Evolutionary conservation across 2,797 vertebrate species (phyloP), one percentile per base, ranked within the genome.

Genomic region (Nothura maculosa): DNA sequence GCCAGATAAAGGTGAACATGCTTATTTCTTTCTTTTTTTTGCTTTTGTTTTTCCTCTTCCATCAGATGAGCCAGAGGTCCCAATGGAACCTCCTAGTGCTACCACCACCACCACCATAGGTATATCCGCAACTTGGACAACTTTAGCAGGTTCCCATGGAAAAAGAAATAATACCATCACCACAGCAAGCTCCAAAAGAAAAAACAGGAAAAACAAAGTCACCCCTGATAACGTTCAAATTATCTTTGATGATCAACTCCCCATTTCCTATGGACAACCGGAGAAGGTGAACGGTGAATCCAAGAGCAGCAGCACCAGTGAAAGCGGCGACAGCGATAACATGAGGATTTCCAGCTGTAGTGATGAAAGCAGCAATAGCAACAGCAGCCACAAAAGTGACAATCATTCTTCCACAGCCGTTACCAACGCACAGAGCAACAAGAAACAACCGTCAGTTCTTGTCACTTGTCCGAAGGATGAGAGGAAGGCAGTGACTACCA

Each of bases 361-460:
- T 0, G 98, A 98, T 5, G 98, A 98, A 90, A 98, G 98, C 83
- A 98, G 98, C 88, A 98, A 98, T 87, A 98, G 98, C 96, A 98
- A 98, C 95, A 97, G 98, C 94, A 98, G 98, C 96, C 99, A 99
- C 97, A 99, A 99, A 97, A 99, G 99, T 93, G 98, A 99, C 96
- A 99, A 90, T 96, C 97, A 97, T 92, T 97, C 97, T 86, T 97
- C 97, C 88, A 92, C 97, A 32, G 94, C 98, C 45, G 98, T 98
- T 97, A 97, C 98, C 27, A 98, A 98, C 74, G 96, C 98, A 8
- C 98, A 98, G 85, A 97, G 97, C 63, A 99, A 98, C 97, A 99
- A 99, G 97, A 99, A 99, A 94, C 99, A 99, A 62, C 99, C 98
- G 1, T 98, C 98, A 4, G 98, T 98, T 81, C 98, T 97, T 60